These are phyloP conservation scores for Leptinotarsa rubiginosa DNA, from an alignment of 2,888 invertebrate genomes.

Conservation along the genomic window DNA sequence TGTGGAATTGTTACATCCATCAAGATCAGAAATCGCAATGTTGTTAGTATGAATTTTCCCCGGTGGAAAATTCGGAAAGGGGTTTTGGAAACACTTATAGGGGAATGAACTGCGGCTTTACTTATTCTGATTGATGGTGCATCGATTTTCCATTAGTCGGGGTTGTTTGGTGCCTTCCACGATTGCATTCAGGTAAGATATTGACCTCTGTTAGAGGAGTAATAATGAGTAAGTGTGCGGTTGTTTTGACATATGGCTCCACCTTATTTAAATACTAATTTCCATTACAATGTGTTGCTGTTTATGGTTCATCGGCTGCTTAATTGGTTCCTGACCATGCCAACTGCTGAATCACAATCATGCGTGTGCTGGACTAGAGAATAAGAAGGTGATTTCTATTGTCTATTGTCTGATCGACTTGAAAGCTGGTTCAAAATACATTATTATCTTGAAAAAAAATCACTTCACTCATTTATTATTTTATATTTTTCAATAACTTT, in stretches of 20 bases:
- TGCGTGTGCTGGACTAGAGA: too few relatives aligned
- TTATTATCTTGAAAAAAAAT: too few relatives aligned
- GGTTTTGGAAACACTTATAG: not conserved
- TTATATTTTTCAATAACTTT: too few relatives aligned
- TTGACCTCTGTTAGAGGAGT: not conserved
- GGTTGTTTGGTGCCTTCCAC: not conserved
- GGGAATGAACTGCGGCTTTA: slow-evolving; percentile 5
- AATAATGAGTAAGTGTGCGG: not conserved
- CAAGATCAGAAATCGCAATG: slow-evolving; percentile 3
- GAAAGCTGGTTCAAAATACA: too few relatives aligned
- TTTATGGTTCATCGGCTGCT: too few relatives aligned
- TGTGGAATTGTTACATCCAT: slow-evolving; percentile 1
- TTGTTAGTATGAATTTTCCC: not conserved
- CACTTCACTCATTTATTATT: too few relatives aligned
- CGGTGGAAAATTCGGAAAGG: not conserved
- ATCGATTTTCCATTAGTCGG: slow-evolving; percentile 17
- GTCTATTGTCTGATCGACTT: too few relatives aligned
- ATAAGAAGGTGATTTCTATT: too few relatives aligned
- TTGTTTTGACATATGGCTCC: not conserved
- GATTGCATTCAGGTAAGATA: not conserved
- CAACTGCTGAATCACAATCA: too few relatives aligned
- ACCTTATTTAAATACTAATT: not conserved
- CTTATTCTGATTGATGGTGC: not conserved
- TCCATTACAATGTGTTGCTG: too few relatives aligned
- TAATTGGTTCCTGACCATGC: too few relatives aligned